These are phyloP conservation scores for Caenorhabditis brenneri DNA, from an alignment of 1,140 invertebrate genomes.

Conservation along the genomic window DNA sequence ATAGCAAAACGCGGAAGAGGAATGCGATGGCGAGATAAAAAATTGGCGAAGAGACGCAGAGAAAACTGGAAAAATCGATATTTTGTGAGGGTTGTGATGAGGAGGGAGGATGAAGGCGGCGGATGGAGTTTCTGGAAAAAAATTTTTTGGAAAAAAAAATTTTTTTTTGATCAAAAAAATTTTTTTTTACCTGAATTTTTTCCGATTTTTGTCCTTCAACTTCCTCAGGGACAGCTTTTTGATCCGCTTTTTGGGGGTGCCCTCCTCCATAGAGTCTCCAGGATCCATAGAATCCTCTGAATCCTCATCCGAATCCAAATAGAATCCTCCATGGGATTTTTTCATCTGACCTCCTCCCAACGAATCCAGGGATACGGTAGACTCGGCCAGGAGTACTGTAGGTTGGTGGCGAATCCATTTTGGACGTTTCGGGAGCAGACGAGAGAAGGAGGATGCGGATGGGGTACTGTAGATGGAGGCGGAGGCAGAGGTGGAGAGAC, in stretches of 20 bases:
- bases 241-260: neutral
- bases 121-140: neutral
- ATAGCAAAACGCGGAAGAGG: neutral
- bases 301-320: slow-evolving; percentile 14
- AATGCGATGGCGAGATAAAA: slow-evolving; percentile 7
- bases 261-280: neutral
- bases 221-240: neutral
- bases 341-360: neutral
- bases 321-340: too few relatives aligned
- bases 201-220: neutral
- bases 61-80: neutral
- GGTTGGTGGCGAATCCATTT: neutral
- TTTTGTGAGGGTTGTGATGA: neutral
- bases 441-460: neutral
- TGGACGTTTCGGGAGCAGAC: neutral
- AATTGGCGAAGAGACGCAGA: neutral
- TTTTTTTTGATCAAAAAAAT: neutral
- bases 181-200: neutral
- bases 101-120: neutral
- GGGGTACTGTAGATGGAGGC: neutral
- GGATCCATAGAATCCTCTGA: neutral
- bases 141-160: neutral
- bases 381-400: neutral
- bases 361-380: neutral
- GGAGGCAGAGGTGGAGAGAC: neutral